These are phyloP conservation scores for Procavia capensis DNA, from an alignment of 2,113 vertebrate genomes.

Conservation along the genomic window DNA sequence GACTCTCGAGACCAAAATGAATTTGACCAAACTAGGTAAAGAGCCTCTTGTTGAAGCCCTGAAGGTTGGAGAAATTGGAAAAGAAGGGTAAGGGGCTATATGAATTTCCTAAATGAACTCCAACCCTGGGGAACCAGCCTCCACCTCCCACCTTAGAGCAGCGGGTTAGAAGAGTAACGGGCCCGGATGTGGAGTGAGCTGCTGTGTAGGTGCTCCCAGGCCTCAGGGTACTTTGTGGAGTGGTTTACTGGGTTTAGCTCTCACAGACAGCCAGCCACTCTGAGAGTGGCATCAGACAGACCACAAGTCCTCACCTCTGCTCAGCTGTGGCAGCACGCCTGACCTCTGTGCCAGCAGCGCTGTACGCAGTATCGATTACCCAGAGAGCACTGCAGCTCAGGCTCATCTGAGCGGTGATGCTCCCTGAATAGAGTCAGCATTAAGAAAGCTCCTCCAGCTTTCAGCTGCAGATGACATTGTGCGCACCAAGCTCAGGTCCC, in stretches of 20 bases:
- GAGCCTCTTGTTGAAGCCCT: conserved; percentile 93
- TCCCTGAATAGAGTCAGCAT: background rate
- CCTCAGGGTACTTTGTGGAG: background rate
- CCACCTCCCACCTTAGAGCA: conserved; percentile 43
- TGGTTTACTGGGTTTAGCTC: background rate
- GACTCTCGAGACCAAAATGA: conserved; percentile 99
- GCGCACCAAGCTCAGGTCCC: background rate
- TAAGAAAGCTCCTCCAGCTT: background rate
- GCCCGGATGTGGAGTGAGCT: background rate
- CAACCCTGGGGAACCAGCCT: background rate
- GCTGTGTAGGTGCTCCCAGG: background rate
- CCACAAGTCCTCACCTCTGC: background rate
- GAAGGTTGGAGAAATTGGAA: conserved; percentile 93
- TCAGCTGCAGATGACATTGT: background rate
- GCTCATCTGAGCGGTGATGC: background rate
- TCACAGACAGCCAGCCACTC: background rate
- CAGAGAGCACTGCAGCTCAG: conserved; percentile 12
- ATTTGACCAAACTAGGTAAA: conserved; percentile 97
- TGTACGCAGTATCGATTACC: background rate
- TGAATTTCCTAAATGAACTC: conserved; percentile 59
- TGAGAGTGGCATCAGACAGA: no score
- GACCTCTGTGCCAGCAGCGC: background rate
- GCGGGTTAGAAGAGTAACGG: background rate
- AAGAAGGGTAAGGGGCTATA: conserved; percentile 93
- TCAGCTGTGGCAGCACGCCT: background rate